Evolutionary conservation across 1,140 invertebrate genomes (phyloP), one percentile per base, ranked within the genome.

Genomic region (Drosophila varians): DNA sequence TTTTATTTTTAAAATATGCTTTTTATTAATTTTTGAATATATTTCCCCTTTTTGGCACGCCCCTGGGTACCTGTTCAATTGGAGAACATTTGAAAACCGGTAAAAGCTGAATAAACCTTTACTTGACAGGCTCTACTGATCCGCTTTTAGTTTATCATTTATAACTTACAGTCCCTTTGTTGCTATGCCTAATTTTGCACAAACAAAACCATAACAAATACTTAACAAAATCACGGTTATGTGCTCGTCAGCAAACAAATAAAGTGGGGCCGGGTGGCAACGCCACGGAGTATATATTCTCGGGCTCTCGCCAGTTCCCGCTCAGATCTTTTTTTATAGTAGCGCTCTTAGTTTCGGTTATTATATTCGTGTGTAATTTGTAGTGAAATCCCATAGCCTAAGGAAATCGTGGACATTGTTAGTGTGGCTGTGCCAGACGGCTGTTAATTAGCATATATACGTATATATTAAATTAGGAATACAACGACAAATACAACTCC

Each of bases 261-360:
- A 34, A 21, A 43, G 1, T 25, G 3, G 9, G 7, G 26, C 43
- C 1, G 45, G 34, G 51, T 68, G 62, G 62, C 52, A 58, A 58
- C 52, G 42, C 23, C 54, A 16, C 28, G 1, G 12, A 47, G 53
- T 71, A 71, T 71, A 71, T 58, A 71, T 38, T 25, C 11, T 5
- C 54, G 12, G 16, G 14, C 43, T 36, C 40, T 70, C 46, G 25
- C 19, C 5, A 1, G 14, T 60, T 16, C 11, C 21, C 16, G 2
- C 16, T 69, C 62, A 69, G 53, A 40, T 26, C 31, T 23, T 71
- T 70, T 71, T 71, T 45, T 51, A 48, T 45, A 25, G 57, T 71
- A 36, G 61, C 40, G 64, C 51, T 40, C 38, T 34, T 47, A 42
- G 26, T 21, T 19, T 25, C 12, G 12, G 47, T 71, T 38, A 23